Conservation (phyloP, 2,113 vertebrate genomes). For the Henicopernis longicauda region DNA sequence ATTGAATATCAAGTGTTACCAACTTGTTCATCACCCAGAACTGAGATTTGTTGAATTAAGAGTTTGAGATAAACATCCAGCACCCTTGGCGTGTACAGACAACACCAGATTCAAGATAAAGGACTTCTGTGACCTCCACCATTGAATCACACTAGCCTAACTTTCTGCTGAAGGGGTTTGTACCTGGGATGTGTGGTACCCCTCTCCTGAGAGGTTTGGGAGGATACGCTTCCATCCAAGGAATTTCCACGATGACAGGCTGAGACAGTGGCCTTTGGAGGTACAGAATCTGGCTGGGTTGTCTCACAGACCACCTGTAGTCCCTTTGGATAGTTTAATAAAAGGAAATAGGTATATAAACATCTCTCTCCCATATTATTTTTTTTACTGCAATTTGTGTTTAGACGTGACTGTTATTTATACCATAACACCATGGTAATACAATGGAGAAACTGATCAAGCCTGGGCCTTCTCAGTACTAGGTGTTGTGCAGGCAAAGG, state of each 20-base stretch:
- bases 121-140: neutral
- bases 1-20: neutral
- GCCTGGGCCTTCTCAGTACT: neutral
- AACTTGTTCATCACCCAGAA: neutral
- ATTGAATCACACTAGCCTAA: neutral
- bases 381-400: neutral
- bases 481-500: neutral
- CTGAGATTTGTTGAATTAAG: neutral
- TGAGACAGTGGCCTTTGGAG: constrained; percentile 78
- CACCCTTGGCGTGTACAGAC: neutral
- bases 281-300: constrained; percentile 78
- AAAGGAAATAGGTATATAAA: neutral
- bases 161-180: neutral
- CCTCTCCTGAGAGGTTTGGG: constrained; percentile 81
- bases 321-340: constrained; percentile 69
- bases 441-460: neutral
- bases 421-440: neutral
- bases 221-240: constrained; percentile 87
- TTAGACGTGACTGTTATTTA: neutral
- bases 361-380: neutral
- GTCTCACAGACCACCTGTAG: constrained; percentile 93
- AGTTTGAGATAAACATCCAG: neutral
- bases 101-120: neutral
- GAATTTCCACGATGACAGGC: constrained; percentile 92
- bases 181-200: constrained; percentile 88